Conservation (phyloP, 2,888 invertebrate species). For the Drosophila picticornis region DNA sequence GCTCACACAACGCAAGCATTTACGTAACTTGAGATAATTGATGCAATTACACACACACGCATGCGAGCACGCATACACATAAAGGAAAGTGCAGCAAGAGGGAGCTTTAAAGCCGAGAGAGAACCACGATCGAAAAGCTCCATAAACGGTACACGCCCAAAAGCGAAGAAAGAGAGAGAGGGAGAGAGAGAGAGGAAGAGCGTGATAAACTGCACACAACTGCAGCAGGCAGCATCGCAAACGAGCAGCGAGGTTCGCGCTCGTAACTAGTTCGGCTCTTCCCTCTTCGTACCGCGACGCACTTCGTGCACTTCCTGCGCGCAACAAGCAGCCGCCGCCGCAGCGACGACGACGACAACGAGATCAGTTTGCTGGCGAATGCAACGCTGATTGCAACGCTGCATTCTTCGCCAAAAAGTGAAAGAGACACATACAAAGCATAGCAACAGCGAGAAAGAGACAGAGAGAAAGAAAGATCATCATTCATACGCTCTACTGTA, state of each 20-base stretch:
- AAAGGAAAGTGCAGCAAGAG: constrained; percentile 58
- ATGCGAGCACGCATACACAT: constrained; percentile 18
- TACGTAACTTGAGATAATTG: constrained; percentile 72
- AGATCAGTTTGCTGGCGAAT: constrained; percentile 77
- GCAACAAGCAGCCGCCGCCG: constrained; percentile 59
- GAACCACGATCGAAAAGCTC: constrained; percentile 42
- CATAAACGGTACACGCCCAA: constrained; percentile 58
- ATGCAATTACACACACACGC: constrained; percentile 39
- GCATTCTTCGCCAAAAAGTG: constrained; percentile 70
- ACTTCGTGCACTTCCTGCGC: constrained; percentile 78
- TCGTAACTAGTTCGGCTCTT: constrained; percentile 73
- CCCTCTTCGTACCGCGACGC: constrained; percentile 27
- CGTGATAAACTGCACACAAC: constrained; percentile 35
- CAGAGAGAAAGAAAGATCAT: constrained; percentile 37
- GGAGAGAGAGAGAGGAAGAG: constrained; percentile 32
- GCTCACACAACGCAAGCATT: constrained; percentile 50
- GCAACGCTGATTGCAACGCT: constrained; percentile 77
- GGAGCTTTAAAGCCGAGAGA: constrained; percentile 55
- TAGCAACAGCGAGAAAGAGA: constrained; percentile 9
- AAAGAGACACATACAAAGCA: constrained; percentile 41
- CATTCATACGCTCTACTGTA: constrained; percentile 59
- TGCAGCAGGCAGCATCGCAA: constrained; percentile 48
- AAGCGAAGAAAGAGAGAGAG: constrained; percentile 29
- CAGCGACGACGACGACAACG: constrained; percentile 39
- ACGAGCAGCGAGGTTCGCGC: constrained; percentile 19